Evolutionary conservation across 2,888 invertebrate genomes (phyloP), one percentile per base, ranked within the genome.

Genomic region (Cloeon dipterum): DNA sequence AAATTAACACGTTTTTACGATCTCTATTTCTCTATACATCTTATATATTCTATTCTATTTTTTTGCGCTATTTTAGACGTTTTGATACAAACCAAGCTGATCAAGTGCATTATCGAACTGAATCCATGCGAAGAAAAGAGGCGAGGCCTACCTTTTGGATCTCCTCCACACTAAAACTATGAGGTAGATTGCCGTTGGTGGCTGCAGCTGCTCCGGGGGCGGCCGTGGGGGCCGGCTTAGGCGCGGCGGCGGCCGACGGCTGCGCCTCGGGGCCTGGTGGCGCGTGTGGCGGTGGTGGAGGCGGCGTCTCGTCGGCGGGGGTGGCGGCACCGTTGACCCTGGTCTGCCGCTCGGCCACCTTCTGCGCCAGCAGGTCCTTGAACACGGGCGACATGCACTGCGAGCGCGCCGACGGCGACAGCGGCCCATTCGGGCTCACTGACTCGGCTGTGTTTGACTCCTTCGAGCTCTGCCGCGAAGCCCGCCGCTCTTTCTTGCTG

Each of bases 141-240:
- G n/a, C n/a, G n/a, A n/a, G n/a, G n/a, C n/a, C n/a, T 16, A 42
- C 46, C 55, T 81, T 82, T 53, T 83, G 82, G 38, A 85, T 83
- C 58, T 85, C 85, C 54, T 85, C 83, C 40, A 82, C 83, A 37
- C 79, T 81, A 58, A 83, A 74, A 42, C 82, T 82, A 52, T 81
- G 83, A 40, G 81, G 77, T 56, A 81, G 66, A 11, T 79, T 78
- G 40, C 74, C 68, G 13, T 41, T 40, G 17, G 75, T 76, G 2
- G 74, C 74, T 8, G 58, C 57, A 18, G 74, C 69, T 48, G 72
- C 74, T 55, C 14, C 23, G 16, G 21, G 23, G 8, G 16, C 21
- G 5, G 25, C 16, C 21, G 17, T 26, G 19, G n/a, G 21, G 16
- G 42, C 42, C 46, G 44, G 33, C 40, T 43, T 39, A 19, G 39